These are phyloP conservation scores for Brachyalestes nurse DNA, from an alignment of 2,797 vertebrate genomes.

Conservation along the genomic window DNA sequence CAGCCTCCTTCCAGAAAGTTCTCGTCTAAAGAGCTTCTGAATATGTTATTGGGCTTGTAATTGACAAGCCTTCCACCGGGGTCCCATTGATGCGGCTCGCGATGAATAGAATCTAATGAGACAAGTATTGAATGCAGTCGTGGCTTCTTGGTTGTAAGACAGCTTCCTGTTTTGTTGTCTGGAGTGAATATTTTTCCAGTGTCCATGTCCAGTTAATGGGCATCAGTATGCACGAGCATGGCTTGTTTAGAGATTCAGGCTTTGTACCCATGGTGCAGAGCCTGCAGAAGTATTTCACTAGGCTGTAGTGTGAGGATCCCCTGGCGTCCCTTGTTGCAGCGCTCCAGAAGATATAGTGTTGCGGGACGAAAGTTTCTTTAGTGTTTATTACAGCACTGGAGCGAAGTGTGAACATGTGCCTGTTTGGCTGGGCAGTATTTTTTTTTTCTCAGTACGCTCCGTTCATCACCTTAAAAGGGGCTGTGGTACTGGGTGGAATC, in stretches of 20 bases:
- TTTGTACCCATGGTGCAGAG: neutral
- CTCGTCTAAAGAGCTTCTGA: slow-evolving; percentile 40
- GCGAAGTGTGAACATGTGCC: slow-evolving; percentile 65
- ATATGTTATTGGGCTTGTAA: slow-evolving; percentile 34
- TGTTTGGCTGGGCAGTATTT: slow-evolving; percentile 60
- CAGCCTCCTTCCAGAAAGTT: slow-evolving; percentile 42
- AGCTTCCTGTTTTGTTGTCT: slow-evolving; percentile 13
- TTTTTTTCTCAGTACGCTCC: slow-evolving; percentile 73
- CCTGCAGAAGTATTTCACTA: neutral
- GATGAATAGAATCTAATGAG: slow-evolving; percentile 47
- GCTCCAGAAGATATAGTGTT: slow-evolving; percentile 18
- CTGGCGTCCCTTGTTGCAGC: slow-evolving; percentile 8
- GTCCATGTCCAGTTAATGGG: slow-evolving; percentile 2
- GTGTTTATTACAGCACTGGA: slow-evolving; percentile 49
- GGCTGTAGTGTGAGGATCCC: neutral
- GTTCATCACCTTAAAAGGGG: slow-evolving; percentile 83
- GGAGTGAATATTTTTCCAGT: neutral
- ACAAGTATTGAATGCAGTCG: slow-evolving; percentile 19
- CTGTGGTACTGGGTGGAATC: slow-evolving; percentile 53
- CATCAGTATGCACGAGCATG: neutral
- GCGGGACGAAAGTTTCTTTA: slow-evolving; percentile 33
- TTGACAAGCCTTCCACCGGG: slow-evolving; percentile 23
- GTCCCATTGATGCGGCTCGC: slow-evolving; percentile 26
- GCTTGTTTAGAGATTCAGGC: neutral
- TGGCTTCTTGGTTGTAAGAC: slow-evolving; percentile 27